These are phyloP conservation scores for Brenthis hecate DNA, from an alignment of 2,888 invertebrate species.

Conservation along the genomic window DNA sequence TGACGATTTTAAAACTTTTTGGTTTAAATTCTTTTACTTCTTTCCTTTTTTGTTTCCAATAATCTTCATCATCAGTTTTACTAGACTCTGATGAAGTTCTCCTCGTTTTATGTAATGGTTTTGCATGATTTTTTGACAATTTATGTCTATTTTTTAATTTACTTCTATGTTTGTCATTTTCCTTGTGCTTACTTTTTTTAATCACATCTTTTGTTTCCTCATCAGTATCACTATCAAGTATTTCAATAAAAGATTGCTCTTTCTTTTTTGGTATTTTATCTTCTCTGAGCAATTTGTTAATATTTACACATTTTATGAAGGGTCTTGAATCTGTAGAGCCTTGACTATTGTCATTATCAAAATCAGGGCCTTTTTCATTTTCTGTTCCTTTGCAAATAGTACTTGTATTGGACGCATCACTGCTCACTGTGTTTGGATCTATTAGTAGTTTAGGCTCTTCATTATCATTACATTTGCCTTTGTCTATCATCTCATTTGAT, in stretches of 20 bases:
- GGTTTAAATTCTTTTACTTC: constrained; percentile 61
- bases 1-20: constrained; percentile 56
- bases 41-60: constrained; percentile 46
- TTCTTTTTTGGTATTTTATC: constrained; percentile 40
- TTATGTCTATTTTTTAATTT: constrained; percentile 17
- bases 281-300: constrained; percentile 66
- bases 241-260: constrained; percentile 30
- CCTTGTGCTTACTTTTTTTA: constrained; percentile 30
- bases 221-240: constrained; percentile 32
- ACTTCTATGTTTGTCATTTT: constrained; percentile 16
- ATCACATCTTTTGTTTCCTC: constrained; percentile 31
- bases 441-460: background rate
- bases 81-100: constrained; percentile 40
- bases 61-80: constrained; percentile 48
- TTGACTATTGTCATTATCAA: constrained; percentile 30
- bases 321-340: constrained; percentile 46
- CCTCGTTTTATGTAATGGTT: constrained; percentile 19
- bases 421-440: background rate
- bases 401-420: background rate
- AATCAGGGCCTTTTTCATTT: constrained; percentile 7
- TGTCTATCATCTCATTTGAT: background rate
- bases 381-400: background rate
- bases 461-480: background rate
- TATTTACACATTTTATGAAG: constrained; percentile 69
- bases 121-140: constrained; percentile 16